Evolutionary conservation across 2,797 vertebrate species (phyloP), one percentile per base, ranked within the genome.

Genomic region (Jordanella pulchra): DNA sequence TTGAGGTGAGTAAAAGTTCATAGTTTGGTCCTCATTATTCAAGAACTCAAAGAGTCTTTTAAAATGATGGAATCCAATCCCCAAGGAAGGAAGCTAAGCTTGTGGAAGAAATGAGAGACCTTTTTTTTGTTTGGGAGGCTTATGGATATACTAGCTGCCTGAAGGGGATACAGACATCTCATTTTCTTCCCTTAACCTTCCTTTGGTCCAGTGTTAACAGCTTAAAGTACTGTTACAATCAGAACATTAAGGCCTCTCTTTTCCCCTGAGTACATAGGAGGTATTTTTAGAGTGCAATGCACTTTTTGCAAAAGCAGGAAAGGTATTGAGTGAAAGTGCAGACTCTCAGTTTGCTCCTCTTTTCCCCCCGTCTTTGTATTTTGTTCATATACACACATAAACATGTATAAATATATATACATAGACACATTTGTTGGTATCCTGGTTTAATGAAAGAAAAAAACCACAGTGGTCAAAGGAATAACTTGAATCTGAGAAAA

Each of bases 281-380:
- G 14, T 86, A 81, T 89, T 87, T 87, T 85, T 85, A 89, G 79
- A 87, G 79, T 70, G 28, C 85, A 82, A 84, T 77, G 75, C 25
- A 67, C 80, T 72, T 77, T 65, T 82, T 45, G 75, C 76, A 67
- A 72, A 84, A 79, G 30, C 72, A 76, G 1, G 69, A 65, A 47
- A 18, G 12, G 47, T 73, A 72, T 58, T 68, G 78, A 79, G 45
- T 69, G 53, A 56, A 78, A 71, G 65, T 60, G 73, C 70, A 75
- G 65, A 56, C 61, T 67, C 28, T 74, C 18, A 55, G 21, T 75
- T 79, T 65, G 66, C 74, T 30, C 25, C 18, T 64, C 45, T 15
- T 53, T 18, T 17, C 69, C 18, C 71, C 35, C 42, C 58, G 12
- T 25, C 47, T 23, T 44, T 47, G 25, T 27, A 14, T 63, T 28